Percentiles rank a stretch among this genome's conserved stretches.
These are phyloP conservation scores for Myotis findleyi DNA, from an alignment of 2,797 vertebrate species.

Conservation along the genomic window DNA sequence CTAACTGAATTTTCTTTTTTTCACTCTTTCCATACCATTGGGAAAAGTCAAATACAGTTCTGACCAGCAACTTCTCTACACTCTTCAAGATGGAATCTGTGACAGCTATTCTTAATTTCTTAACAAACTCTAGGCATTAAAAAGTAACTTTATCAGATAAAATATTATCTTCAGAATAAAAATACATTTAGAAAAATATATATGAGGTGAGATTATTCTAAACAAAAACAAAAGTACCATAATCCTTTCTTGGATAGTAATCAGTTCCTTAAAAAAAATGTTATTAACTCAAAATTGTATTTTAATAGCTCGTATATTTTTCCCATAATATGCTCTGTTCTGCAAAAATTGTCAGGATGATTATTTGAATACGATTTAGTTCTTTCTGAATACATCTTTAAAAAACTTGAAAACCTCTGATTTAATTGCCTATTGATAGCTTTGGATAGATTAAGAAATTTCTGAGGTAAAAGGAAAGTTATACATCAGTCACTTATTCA, in stretches of 20 bases:
- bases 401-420: not conserved
- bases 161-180: not conserved
- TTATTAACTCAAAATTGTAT: not conserved
- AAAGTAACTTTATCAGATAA: not conserved
- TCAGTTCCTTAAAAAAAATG: not conserved
- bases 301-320: not conserved
- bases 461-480: not conserved
- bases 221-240: not conserved
- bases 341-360: not conserved
- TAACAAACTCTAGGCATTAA: not conserved
- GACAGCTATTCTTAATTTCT: not conserved
- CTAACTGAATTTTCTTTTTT: not conserved
- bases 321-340: not conserved
- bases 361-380: not conserved
- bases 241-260: not conserved
- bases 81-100: not conserved
- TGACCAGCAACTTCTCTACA: not conserved
- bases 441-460: not conserved
- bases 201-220: not conserved
- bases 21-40: not conserved
- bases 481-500: not conserved
- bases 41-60: not conserved
- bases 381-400: constrained; percentile 1
- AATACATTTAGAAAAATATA: not conserved
- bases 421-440: not conserved